Conservation (phyloP, 2,888 invertebrate species). For the Malthinus seriepunctatus region DNA sequence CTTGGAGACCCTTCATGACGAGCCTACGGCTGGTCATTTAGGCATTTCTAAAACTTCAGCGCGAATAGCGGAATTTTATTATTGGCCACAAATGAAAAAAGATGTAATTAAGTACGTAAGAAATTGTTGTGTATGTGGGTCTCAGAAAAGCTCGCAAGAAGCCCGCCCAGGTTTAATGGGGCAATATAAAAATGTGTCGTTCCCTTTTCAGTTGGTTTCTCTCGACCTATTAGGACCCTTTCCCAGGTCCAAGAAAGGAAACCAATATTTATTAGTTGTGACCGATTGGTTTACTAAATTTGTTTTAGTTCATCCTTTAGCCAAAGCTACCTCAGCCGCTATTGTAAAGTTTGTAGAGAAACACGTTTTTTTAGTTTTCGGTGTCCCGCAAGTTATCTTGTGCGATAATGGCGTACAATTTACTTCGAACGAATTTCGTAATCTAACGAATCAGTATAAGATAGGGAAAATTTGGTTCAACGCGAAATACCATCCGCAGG, state of each 20-base stretch:
- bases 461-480: neutral
- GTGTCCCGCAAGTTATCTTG: neutral
- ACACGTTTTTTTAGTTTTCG: neutral
- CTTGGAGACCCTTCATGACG: no score
- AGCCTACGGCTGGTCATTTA: no score
- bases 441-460: neutral
- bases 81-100: no score
- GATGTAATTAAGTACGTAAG: no score
- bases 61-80: no score
- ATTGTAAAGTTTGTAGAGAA: neutral
- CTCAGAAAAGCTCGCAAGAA: neutral
- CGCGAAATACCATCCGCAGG: neutral
- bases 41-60: no score
- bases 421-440: neutral
- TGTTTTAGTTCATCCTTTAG: conserved; percentile 8
- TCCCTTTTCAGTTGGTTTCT: neutral
- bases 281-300: conserved; percentile 16
- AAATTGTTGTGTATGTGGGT: no score
- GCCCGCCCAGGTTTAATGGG: neutral
- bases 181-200: no score
- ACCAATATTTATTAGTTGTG: conserved; percentile 10
- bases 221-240: conserved; percentile 9
- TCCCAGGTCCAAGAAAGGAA: conserved; percentile 6
- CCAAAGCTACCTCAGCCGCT: neutral
- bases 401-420: conserved; percentile 1